These are phyloP conservation scores for Drosophila rufa DNA, from an alignment of 1,140 invertebrate species.

Conservation along the genomic window DNA sequence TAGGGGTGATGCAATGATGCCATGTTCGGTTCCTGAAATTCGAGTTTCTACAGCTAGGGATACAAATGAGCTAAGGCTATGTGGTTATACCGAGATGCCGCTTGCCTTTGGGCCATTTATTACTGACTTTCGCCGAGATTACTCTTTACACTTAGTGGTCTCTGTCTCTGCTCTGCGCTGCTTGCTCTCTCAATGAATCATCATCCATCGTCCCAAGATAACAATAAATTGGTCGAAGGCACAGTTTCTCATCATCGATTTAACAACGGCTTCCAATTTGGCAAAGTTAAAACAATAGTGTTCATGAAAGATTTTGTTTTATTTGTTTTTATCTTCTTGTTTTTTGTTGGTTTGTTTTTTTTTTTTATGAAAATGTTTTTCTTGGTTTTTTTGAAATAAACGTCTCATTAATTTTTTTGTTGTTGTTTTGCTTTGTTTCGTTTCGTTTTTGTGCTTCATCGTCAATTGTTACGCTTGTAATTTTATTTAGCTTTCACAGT, in stretches of 20 bases:
- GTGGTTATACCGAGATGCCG: conserved; percentile 1
- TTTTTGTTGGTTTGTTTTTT: conserved; percentile 40
- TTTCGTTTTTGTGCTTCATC: conserved; percentile 60
- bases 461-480: conserved; percentile 78
- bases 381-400: conserved; percentile 44
- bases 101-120: conserved; percentile 23
- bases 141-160: conserved; percentile 14
- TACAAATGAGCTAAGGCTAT: conserved; percentile 30
- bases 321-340: conserved; percentile 62
- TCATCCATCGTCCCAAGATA: conserved; percentile 67
- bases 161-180: conserved; percentile 55
- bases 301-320: conserved; percentile 74
- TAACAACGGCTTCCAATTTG: conserved; percentile 26
- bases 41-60: conserved; percentile 27
- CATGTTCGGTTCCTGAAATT: not conserved
- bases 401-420: conserved; percentile 26
- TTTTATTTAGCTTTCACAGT: conserved; percentile 85
- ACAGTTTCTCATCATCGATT: conserved; percentile 49
- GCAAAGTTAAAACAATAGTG: conserved; percentile 66
- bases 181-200: conserved; percentile 66
- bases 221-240: conserved; percentile 12
- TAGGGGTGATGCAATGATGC: not conserved
- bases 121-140: conserved; percentile 34
- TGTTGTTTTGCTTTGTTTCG: conserved; percentile 33
- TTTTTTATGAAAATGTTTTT: conserved; percentile 73